A percentile compares a stretch with the other conserved stretches of the same genome.
These are phyloP conservation scores for Agonopterix subpropinquella DNA, from an alignment of 2,888 invertebrate species.

Conservation along the genomic window DNA sequence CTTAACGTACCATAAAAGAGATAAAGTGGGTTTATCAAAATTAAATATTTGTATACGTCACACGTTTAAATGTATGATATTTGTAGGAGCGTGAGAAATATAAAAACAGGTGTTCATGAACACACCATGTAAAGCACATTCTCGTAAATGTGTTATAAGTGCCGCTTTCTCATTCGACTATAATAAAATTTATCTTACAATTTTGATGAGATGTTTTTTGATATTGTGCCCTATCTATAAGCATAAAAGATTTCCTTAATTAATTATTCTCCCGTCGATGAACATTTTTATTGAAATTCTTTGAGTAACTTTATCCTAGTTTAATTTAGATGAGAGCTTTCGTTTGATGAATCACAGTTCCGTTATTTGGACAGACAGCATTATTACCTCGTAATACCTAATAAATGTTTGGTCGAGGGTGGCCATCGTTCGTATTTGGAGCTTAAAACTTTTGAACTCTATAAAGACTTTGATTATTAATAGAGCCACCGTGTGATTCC, in stretches of 20 bases:
- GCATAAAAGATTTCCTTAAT: background rate
- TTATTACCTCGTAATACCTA: slow-evolving; percentile 4
- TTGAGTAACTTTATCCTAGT: slow-evolving; percentile 9
- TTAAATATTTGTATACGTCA: too few species aligned
- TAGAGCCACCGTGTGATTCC: slow-evolving; percentile 20
- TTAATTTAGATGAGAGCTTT: slow-evolving; percentile 13
- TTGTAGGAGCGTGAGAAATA: too few species aligned
- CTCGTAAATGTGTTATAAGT: too few species aligned
- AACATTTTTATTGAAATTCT: slow-evolving; percentile 9
- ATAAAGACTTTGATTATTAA: slow-evolving; percentile 1
- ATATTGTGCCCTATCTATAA: too few species aligned
- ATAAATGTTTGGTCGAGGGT: slow-evolving; percentile 12
- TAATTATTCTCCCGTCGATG: slow-evolving; percentile 1
- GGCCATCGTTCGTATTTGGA: background rate
- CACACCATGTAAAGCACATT: too few species aligned
- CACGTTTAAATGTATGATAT: too few species aligned
- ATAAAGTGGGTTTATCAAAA: too few species aligned
- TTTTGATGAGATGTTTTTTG: too few species aligned
- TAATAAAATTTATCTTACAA: too few species aligned
- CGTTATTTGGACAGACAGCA: slow-evolving; percentile 3
- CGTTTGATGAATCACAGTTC: slow-evolving; percentile 9
- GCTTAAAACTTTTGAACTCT: slow-evolving; percentile 1
- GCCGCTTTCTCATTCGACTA: too few species aligned
- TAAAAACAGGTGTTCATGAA: too few species aligned
- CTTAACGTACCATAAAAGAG: too few species aligned